phyloP scores from a whole-genome alignment of 1,140 invertebrate genomes.

The Drosophila lacertosa region DNA sequence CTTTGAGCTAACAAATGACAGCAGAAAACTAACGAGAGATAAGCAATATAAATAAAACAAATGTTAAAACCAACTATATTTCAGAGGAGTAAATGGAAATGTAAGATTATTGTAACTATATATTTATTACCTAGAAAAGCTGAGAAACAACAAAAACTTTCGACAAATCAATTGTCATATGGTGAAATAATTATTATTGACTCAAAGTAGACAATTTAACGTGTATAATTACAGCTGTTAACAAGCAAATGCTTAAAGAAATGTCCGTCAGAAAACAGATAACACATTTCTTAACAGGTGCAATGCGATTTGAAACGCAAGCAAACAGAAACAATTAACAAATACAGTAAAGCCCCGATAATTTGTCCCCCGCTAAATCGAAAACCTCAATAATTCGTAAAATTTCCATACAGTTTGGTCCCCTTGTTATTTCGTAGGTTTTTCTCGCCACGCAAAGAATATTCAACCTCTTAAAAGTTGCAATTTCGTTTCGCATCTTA shows the following conservation, averaged over 20 bases:
- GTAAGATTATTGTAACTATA: no score
- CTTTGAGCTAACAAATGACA: background rate
- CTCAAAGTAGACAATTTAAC: slow-evolving; percentile 1
- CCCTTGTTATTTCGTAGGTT: no score
- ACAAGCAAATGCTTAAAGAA: slow-evolving; percentile 2
- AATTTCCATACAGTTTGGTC: no score
- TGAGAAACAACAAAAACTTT: background rate
- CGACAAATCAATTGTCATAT: background rate
- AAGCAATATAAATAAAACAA: background rate
- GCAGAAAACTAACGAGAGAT: background rate
- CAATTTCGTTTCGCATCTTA: no score
- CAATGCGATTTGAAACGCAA: background rate
- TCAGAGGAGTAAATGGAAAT: background rate
- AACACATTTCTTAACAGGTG: background rate
- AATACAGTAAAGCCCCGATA: no score
- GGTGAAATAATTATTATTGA: background rate
- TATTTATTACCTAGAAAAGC: no score
- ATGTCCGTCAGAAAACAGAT: background rate
- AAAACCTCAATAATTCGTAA: no score
- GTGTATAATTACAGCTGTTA: background rate
- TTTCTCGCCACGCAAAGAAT: no score
- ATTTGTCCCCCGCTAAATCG: no score
- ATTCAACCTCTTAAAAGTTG: no score
- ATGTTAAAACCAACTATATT: background rate
- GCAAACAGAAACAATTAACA: slow-evolving; percentile 12